These are phyloP conservation scores for Iguana delicatissima DNA, from an alignment of 2,797 vertebrate genomes.

Conservation along the genomic window DNA sequence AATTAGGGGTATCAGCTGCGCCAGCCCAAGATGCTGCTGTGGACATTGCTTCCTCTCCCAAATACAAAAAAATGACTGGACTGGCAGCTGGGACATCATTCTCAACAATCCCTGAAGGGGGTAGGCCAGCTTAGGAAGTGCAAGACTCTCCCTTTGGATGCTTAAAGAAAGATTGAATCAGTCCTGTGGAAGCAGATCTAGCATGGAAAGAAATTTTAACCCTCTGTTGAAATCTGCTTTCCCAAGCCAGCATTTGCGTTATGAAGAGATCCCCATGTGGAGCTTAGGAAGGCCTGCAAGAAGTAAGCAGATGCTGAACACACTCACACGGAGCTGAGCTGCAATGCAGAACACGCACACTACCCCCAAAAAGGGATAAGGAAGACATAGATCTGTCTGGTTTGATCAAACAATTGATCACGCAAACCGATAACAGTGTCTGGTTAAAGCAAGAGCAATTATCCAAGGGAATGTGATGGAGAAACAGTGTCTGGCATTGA, in stretches of 20 bases:
- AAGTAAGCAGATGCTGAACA: constrained; percentile 29
- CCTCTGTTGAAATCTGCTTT: neutral
- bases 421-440: constrained; percentile 19
- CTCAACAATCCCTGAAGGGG: neutral
- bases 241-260: neutral
- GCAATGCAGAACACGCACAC: neutral
- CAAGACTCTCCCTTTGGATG: neutral
- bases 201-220: neutral
- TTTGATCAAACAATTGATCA: constrained; percentile 50
- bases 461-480: constrained; percentile 35
- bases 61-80: neutral
- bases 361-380: constrained; percentile 15
- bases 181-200: neutral
- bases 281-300: neutral
- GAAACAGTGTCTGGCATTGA: constrained; percentile 18
- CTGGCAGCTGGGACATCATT: neutral
- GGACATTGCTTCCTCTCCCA: neutral
- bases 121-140: neutral
- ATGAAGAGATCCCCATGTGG: neutral
- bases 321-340: constrained; percentile 45
- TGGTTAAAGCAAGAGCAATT: constrained; percentile 46
- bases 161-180: neutral
- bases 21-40: neutral
- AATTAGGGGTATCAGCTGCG: neutral
- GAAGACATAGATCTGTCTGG: constrained; percentile 32